A percentile compares a stretch with the other conserved stretches of the same genome.
Evolutionary conservation across 2,113 vertebrate species (phyloP).

Genomic region (Cyanoderma ruficeps): DNA sequence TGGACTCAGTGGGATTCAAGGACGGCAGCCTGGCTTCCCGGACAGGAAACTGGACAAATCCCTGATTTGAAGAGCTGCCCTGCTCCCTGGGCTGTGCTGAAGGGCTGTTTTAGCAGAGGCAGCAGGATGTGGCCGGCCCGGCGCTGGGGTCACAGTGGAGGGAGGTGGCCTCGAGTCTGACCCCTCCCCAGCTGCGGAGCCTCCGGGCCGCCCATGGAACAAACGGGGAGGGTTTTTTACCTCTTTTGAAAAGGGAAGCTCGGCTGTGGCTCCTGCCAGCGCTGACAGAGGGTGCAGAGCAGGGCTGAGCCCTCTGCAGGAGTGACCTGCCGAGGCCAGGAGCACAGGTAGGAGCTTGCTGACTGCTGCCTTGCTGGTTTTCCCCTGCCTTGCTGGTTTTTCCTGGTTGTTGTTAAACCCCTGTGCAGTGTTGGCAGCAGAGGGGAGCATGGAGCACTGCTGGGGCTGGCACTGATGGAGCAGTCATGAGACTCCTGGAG

Average conservation of each 20-base stretch:
- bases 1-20: neutral
- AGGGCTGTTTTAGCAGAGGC: neutral
- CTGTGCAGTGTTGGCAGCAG: neutral
- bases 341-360: neutral
- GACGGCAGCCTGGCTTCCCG: neutral
- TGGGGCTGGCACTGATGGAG: neutral
- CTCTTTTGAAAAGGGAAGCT: neutral
- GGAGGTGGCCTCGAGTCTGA: constrained; percentile 5
- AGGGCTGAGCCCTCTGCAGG: neutral
- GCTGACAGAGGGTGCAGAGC: neutral
- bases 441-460: neutral
- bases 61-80: accelerated
- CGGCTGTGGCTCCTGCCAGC: accelerated
- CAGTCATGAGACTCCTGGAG: neutral
- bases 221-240: neutral
- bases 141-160: neutral
- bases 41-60: neutral
- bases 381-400: neutral
- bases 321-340: neutral
- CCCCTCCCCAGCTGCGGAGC: neutral
- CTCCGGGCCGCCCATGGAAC: neutral
- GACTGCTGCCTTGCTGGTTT: neutral
- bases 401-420: neutral
- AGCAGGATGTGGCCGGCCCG: neutral
- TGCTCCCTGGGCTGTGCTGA: neutral